Evolutionary conservation across 2,113 vertebrate genomes (phyloP).

Genomic region (Axis porcinus): DNA sequence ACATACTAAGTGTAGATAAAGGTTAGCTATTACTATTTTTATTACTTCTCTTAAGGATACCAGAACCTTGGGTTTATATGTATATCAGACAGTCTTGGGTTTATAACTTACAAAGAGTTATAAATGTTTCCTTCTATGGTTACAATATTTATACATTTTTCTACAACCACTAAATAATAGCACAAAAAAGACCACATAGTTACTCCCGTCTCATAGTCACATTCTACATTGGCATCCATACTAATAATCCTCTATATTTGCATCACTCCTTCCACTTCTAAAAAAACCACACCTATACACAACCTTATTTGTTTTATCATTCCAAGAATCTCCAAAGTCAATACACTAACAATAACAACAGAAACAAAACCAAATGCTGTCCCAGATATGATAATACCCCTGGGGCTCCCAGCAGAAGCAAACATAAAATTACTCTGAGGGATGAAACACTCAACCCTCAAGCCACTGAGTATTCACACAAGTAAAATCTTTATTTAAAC

Average conservation of each 20-base stretch:
- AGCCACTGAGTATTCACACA: background rate
- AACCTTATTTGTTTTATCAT: background rate
- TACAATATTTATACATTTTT: background rate
- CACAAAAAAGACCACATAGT: background rate
- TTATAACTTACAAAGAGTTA: background rate
- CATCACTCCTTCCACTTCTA: background rate
- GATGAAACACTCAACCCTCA: background rate
- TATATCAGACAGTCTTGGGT: background rate
- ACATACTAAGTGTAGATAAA: background rate
- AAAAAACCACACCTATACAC: background rate
- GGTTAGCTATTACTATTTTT: background rate
- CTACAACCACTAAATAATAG: background rate
- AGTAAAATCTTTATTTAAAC: background rate
- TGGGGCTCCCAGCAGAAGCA: background rate
- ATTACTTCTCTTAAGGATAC: background rate
- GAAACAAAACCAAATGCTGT: background rate
- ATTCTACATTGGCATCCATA: background rate
- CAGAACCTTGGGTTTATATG: background rate
- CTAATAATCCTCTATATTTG: background rate
- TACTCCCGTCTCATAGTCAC: background rate
- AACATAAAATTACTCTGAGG: background rate
- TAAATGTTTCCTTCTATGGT: background rate
- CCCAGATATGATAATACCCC: background rate
- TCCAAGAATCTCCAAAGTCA: background rate
- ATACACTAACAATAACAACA: background rate